Conservation (phyloP, 2,888 invertebrate genomes). For the Gasteruption jaculator region DNA sequence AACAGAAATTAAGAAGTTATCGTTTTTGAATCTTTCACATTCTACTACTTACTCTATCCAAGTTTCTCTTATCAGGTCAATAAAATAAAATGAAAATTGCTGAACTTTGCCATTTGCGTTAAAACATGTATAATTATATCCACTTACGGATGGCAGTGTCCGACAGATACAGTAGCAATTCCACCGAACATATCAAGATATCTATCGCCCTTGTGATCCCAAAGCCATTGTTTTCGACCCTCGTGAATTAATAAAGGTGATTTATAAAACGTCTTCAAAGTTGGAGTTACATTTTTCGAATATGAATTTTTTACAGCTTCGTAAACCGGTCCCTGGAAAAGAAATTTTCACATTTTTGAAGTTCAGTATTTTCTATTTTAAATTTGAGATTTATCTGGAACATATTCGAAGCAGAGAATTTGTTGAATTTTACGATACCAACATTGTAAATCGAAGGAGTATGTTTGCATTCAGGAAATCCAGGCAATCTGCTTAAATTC, state of each 20-base stretch:
- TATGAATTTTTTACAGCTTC: slow-evolving; percentile 60
- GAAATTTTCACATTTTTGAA: no score
- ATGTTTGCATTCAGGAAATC: slow-evolving; percentile 26
- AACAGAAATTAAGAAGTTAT: no score
- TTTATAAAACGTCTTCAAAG: slow-evolving; percentile 70
- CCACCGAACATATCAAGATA: slow-evolving; percentile 96
- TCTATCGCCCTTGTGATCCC: slow-evolving; percentile 76
- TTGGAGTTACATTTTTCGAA: slow-evolving; percentile 65
- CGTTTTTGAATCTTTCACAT: neutral
- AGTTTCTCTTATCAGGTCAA: no score
- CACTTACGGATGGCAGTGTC: slow-evolving; percentile 96
- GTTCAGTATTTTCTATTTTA: no score
- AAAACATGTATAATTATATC: neutral
- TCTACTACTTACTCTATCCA: neutral
- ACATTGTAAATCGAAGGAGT: slow-evolving; percentile 27
- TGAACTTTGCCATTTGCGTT: no score
- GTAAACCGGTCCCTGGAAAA: slow-evolving; percentile 62
- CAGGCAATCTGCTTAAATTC: no score
- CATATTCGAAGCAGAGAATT: no score
- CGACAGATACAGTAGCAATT: slow-evolving; percentile 95
- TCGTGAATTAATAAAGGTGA: slow-evolving; percentile 79
- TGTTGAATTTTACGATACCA: slow-evolving; percentile 11
- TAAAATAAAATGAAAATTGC: neutral
- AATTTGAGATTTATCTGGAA: no score
- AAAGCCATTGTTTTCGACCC: slow-evolving; percentile 90